A percentile compares a stretch with the other conserved stretches of the same genome.
Conservation (phyloP, 2,113 vertebrate species). For the Odocoileus hemionus region DNA sequence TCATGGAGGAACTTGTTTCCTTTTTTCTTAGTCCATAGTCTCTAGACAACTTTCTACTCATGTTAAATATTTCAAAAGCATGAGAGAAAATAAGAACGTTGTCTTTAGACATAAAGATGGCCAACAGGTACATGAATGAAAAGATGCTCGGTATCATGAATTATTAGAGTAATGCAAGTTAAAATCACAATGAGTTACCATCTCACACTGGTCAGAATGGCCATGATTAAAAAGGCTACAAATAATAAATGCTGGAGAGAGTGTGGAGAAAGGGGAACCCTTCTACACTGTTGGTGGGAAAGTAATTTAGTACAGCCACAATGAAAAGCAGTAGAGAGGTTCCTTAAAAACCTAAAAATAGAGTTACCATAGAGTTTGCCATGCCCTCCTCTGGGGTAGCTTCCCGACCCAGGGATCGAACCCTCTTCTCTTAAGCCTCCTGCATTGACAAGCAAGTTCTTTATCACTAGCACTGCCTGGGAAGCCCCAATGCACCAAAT, state of each 20-base stretch:
- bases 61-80: constrained; percentile 23
- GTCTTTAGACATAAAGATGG: neutral
- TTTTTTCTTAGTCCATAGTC: neutral
- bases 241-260: neutral
- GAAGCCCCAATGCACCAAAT: neutral
- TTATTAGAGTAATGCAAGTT: neutral
- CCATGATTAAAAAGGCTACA: neutral
- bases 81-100: constrained; percentile 17
- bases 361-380: neutral
- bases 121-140: neutral
- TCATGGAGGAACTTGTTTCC: constrained; percentile 8
- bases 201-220: neutral
- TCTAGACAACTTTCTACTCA: neutral
- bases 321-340: neutral
- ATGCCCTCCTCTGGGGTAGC: neutral
- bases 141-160: neutral
- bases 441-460: neutral
- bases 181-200: neutral
- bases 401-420: neutral
- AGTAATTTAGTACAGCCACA: neutral
- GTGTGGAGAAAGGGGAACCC: neutral
- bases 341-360: neutral
- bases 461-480: neutral
- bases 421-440: neutral
- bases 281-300: neutral